phyloP scores from a whole-genome alignment of 2,113 vertebrate species.

The Calypte anna region DNA sequence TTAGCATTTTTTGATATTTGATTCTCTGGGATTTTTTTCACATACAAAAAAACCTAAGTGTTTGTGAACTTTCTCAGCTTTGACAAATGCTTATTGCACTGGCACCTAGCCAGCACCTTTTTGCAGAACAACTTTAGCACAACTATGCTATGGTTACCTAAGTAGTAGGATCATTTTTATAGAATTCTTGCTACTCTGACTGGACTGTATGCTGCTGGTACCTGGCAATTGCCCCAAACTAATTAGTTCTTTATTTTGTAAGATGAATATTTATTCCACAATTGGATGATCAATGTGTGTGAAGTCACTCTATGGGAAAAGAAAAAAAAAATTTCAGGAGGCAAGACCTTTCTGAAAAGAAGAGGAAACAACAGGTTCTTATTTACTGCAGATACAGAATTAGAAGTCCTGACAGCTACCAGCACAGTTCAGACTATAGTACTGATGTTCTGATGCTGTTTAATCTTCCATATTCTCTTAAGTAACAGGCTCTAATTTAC shows the following conservation, averaged over 20 bases:
- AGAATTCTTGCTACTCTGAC: neutral
- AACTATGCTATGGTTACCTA: slow-evolving; percentile 2
- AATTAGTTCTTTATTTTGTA: slow-evolving; percentile 39
- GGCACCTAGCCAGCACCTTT: neutral
- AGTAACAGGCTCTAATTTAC: neutral
- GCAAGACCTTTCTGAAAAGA: neutral
- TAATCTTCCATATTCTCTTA: neutral
- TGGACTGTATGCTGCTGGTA: neutral
- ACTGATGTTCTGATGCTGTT: neutral
- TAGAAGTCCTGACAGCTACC: neutral
- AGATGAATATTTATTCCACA: neutral
- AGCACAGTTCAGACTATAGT: neutral
- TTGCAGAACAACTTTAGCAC: neutral
- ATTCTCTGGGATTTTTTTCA: neutral
- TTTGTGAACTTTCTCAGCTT: neutral
- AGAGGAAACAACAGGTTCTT: neutral
- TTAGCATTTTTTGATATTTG: neutral
- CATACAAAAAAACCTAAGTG: neutral
- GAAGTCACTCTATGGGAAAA: neutral
- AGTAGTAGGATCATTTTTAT: slow-evolving; percentile 4
- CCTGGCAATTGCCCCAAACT: neutral
- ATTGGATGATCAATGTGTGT: neutral
- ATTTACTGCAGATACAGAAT: neutral
- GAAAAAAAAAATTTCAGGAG: neutral
- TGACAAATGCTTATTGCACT: neutral